Evolutionary conservation across 2,888 invertebrate genomes (phyloP), one percentile per base, ranked within the genome.

Genomic region (Xanthostigma xanthostigma): DNA sequence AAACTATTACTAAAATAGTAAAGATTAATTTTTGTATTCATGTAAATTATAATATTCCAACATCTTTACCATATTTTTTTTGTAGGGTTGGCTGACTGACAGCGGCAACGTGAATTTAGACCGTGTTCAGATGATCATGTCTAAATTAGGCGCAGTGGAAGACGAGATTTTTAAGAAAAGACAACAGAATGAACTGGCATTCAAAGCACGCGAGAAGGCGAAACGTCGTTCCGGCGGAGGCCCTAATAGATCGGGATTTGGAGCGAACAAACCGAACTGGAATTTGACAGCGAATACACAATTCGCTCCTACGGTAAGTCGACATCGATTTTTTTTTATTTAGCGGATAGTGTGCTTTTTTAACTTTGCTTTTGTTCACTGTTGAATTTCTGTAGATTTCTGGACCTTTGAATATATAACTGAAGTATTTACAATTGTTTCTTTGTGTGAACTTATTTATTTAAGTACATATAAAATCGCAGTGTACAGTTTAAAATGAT

Each of bases 131-230:
- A 71, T 95, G 56, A 96, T 98, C 48, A 82, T 98, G 84, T 78
- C 81, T 34, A 92, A 96, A 62, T 73, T 99, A 44, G 98, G 97
- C 0, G 80, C 84, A 63, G 84, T 83, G 35, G 98, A 98, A 66
- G 97, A 99, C 72, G 88, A 93, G 70, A 98, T 99, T 62, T 99
- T 98, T 68, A 88, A 88, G 64, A 82, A 84, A 45, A 71, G 98
- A 17, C 92, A 96, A 65, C 78, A 85, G 60, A 85, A 81, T 57
- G 95, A 96, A 63, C 63, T 87, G 51, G 75, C 78, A 58, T 94
- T 89, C 64, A 83, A 82, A 60, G 81, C 81, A 11, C 71, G 87
- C 11, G 83, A 87, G 53, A 86, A 81, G 58, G 79, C 81, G 36
- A 84, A 80, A 62, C 80, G 79, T 57, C 61, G 72, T 36, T 62